phyloP scores from a whole-genome alignment of 2,797 vertebrate genomes.

The Picus viridis region DNA sequence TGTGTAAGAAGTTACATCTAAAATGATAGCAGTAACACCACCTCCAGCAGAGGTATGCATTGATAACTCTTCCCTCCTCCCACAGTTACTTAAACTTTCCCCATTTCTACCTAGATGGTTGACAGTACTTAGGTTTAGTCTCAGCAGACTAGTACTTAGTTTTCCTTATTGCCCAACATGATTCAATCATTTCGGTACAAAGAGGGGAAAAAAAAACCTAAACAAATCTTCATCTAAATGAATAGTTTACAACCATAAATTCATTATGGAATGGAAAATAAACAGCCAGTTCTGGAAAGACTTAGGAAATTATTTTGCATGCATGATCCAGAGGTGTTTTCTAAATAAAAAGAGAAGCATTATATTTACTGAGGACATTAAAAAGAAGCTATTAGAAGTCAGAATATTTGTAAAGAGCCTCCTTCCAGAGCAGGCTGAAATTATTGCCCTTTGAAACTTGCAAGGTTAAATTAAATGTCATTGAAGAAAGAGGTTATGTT shows the following conservation, averaged over 20 bases:
- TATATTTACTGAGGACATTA: neutral
- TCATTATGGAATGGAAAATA: neutral
- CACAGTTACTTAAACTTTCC: neutral
- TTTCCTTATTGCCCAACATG: neutral
- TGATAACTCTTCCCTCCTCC: neutral
- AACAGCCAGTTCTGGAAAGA: neutral
- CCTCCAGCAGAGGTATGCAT: neutral
- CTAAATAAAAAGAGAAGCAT: neutral
- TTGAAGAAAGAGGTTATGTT: neutral
- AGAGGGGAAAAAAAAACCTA: too few relatives aligned
- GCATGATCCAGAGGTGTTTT: neutral
- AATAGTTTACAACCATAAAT: neutral
- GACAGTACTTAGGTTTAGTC: neutral
- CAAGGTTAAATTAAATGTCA: neutral
- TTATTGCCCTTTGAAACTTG: neutral
- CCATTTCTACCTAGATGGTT: neutral
- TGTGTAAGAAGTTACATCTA: neutral
- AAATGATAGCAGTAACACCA: neutral
- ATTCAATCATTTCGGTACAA: neutral
- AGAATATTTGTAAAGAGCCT: neutral
- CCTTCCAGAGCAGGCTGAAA: neutral
- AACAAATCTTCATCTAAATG: neutral
- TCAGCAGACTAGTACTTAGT: neutral
- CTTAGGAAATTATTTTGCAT: neutral
- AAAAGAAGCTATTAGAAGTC: neutral